phyloP scores from a whole-genome alignment of 2,113 vertebrate species.

The Bujurquina vittata region DNA sequence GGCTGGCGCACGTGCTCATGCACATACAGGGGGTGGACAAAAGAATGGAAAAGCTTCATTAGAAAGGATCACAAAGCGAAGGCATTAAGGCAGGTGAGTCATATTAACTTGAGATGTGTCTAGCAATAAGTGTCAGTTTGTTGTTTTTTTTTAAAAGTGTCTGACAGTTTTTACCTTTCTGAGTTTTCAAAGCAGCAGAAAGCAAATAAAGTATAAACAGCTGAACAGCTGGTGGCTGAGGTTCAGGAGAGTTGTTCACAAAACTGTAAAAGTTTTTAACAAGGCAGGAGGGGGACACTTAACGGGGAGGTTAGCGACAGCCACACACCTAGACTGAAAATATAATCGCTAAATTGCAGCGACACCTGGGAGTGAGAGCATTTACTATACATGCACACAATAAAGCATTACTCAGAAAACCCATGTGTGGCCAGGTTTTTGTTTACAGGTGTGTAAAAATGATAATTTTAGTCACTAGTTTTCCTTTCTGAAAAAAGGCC shows the following conservation, averaged over 20 bases:
- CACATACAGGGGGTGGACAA: conserved; percentile 44
- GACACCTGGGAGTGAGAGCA: neutral
- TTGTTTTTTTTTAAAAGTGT: conserved; percentile 3
- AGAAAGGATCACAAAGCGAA: conserved; percentile 17
- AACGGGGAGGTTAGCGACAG: neutral
- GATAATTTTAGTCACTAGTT: neutral
- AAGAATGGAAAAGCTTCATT: conserved; percentile 37
- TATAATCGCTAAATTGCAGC: neutral
- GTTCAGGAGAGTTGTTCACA: neutral
- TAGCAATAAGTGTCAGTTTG: conserved; percentile 19
- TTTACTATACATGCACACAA: neutral
- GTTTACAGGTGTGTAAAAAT: neutral
- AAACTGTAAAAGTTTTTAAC: conserved; percentile 33
- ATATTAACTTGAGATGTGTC: neutral
- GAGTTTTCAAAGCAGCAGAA: conserved; percentile 24
- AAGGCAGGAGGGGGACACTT: conserved; percentile 11
- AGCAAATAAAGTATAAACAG: conserved; percentile 38
- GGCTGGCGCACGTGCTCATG: conserved; percentile 18
- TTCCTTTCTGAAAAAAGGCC: neutral
- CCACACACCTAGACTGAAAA: neutral
- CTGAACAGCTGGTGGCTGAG: neutral
- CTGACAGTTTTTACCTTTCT: conserved; percentile 23
- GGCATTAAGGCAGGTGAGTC: conserved; percentile 40
- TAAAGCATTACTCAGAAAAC: too few species aligned
- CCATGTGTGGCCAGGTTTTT: neutral